Evolutionary conservation across 2,113 vertebrate species (phyloP).

Genomic region (Galemys pyrenaicus): DNA sequence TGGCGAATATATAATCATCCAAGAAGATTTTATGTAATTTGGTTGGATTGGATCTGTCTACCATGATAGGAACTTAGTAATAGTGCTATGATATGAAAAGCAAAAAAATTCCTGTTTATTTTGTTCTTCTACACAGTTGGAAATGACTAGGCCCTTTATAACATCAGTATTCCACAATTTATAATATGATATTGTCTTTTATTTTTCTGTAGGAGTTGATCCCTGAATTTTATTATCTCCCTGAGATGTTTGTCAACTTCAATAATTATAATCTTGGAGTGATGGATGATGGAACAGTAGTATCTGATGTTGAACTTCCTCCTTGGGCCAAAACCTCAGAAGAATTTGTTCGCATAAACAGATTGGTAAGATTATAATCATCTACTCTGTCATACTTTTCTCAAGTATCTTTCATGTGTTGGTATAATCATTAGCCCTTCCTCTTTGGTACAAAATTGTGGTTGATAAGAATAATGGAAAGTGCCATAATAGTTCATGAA

Average conservation of each 20-base stretch:
- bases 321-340: slow-evolving; percentile 98
- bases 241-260: slow-evolving; percentile 99
- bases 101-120: not conserved
- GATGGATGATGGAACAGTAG: slow-evolving; percentile 96
- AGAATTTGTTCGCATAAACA: slow-evolving; percentile 98
- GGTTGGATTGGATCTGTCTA: not conserved
- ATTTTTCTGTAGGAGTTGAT: slow-evolving; percentile 93
- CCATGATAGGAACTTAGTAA: not conserved
- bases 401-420: slow-evolving; percentile 61
- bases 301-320: slow-evolving; percentile 98
- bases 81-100: not conserved
- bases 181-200: slow-evolving; percentile 74
- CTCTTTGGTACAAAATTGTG: not conserved
- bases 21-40: slow-evolving; percentile 36
- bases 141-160: slow-evolving; percentile 32
- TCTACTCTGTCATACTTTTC: slow-evolving; percentile 57
- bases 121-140: slow-evolving; percentile 1
- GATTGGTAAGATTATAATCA: slow-evolving; percentile 90
- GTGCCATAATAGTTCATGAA: not conserved
- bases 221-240: slow-evolving; percentile 99
- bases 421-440: slow-evolving; percentile 56
- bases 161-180: slow-evolving; percentile 60
- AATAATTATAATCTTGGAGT: slow-evolving; percentile 98
- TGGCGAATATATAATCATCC: not conserved
- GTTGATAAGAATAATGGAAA: not conserved